Evolutionary conservation across 1,140 invertebrate genomes (phyloP), one percentile per base, ranked within the genome.

Genomic region (Anagrus nilaparvatae): DNA sequence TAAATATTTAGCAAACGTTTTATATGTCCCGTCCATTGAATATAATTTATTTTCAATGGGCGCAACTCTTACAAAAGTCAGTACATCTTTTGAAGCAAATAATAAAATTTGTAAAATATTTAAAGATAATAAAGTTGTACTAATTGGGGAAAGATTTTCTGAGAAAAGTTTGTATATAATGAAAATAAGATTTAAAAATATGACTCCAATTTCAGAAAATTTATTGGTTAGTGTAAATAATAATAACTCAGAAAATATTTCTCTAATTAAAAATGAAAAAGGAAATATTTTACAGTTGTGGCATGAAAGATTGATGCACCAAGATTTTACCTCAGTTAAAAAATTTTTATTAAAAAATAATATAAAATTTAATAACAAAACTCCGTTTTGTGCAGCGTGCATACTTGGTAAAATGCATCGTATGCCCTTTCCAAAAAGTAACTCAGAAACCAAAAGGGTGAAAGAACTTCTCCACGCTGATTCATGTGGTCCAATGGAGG

Each of bases 351-450:
- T 4, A 25, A 16, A 25, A 13, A 24, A 37, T 24, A 27, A 27
- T 9, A 25, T 37, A 19, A 17, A 37, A 19, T 4, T 37, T 3
- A 25, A 4, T 16, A 4, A 9, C 9, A 5, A n/a, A n/a, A n/a
- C n/a, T n/a, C n/a, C n/a, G n/a, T n/a, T n/a, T n/a, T 67, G 60
- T 47, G 63, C 67, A 40, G 56, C 49, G 19, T 67, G 66, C 48
- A 49, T 59, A 33, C 30, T 50, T 4, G 63, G 63, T 17, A 69
- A 67, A 47, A 55, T 58, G 29, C 55, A 61, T 43, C 12, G 59
- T 23, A 40, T 48, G 18, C 44, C 54, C 0, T 66, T 63, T 46
- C 16, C 34, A 37, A 25, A n/a, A 12, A 49, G 33, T 30, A 35
- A 27, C 46, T 16, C n/a, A 51, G 53, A 39, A 47, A 58, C 21